Base-by-base conservation (phyloP, 2,113 vertebrate genomes). In the Chlorodrepanis virens region DNA sequence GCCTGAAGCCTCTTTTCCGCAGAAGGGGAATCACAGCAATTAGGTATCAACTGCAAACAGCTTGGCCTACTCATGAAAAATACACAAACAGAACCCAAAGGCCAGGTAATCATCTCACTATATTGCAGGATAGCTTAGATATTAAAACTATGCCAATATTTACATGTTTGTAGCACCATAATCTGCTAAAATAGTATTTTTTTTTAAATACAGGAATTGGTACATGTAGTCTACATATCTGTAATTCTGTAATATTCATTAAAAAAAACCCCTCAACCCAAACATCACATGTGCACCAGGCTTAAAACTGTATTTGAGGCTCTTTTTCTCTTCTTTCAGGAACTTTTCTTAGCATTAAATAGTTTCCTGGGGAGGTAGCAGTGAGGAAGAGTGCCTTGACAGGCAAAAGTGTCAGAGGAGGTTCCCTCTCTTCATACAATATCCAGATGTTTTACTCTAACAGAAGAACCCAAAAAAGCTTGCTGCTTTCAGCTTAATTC, bases 181-280 rank as follows among this genome's bases (percentile, higher is more conserved):
- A 40, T 4, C 42, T 18, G 18, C 27, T 61, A 17, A 1, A 74
- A 25, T 5, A 24, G 5, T 56, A 1, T 37, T 37, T 37, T 33
- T 39, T 37, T 75, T 37, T 10, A 1, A 59, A 59, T 42, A 39
- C 7, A 77, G 42, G 14, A 52, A 19, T 24, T 17, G 3, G 1
- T 59, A 49, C 0, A 11, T 29, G 8, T 35, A 33, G 2, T 37
- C 24, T 52, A 45, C 22, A 1, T 39, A 61, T 5, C 19, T 53
- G 23, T 23, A 83, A 44, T 31, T 63, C 29, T 29, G 21, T 3
- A 6, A 33, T 24, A 54, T 6, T 37, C 2, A 4, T 33, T 27
- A 4, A 4, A 45, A 56, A 69, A 67, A 67, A 28, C 9, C 8
- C 1, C 13, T n/a, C n/a, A 67, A 40, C 2, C 11, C 0, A 3